Percentiles rank a stretch among this genome's conserved stretches.
These are phyloP conservation scores for Valencia hispanica DNA, from an alignment of 2,797 vertebrate genomes.

Conservation along the genomic window DNA sequence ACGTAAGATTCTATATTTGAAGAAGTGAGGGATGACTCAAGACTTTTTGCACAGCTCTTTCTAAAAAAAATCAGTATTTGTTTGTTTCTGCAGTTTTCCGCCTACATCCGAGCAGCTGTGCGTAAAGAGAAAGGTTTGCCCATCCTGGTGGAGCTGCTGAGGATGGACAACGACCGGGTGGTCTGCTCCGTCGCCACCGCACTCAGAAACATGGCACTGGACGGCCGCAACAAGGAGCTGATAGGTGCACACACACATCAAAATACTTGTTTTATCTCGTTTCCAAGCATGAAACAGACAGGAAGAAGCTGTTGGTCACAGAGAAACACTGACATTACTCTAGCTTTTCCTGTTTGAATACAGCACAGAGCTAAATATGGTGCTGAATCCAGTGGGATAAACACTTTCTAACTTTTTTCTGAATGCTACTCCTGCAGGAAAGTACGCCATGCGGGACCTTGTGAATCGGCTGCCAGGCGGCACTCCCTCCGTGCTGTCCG, in stretches of 20 bases:
- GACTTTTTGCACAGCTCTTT: not conserved
- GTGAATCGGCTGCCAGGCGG: constrained; percentile 92
- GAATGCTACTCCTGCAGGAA: constrained; percentile 79
- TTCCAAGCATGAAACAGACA: not conserved
- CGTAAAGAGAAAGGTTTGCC: constrained; percentile 97
- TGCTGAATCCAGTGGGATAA: not conserved
- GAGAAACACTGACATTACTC: no score
- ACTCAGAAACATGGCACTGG: constrained; percentile 95
- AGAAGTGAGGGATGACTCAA: not conserved
- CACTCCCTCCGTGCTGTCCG: constrained; percentile 84
- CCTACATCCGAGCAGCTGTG: constrained; percentile 95
- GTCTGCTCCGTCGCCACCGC: constrained; percentile 97
- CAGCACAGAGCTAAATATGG: not conserved
- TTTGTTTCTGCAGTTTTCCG: constrained; percentile 85
- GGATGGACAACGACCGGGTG: constrained; percentile 97
- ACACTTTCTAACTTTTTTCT: not conserved
- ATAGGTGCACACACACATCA: constrained; percentile 81
- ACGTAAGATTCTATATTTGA: not conserved
- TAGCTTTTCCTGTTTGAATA: not conserved
- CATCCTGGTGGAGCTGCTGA: constrained; percentile 96
- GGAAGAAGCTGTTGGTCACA: no score
- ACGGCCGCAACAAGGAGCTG: constrained; percentile 96
- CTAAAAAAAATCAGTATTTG: not conserved
- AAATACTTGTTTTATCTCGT: not conserved
- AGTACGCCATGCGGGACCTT: constrained; percentile 97